Percentiles rank a stretch among this genome's conserved stretches.
Evolutionary conservation across 2,888 invertebrate genomes (phyloP).

Genomic region (Entomobrya multifasciata): DNA sequence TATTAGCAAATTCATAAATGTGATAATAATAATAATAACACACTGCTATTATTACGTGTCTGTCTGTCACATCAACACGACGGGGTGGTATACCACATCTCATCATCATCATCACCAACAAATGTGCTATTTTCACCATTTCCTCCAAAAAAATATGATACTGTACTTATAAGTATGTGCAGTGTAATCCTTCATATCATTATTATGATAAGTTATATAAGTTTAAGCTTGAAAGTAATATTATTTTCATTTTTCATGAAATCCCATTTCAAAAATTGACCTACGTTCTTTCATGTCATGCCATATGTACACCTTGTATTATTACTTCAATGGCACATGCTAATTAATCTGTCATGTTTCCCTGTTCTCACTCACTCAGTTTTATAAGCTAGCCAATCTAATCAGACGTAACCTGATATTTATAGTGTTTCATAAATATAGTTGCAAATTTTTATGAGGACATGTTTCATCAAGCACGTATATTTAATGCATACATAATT

Average conservation of each 20-base stretch:
- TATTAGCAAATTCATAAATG: constrained; percentile 55
- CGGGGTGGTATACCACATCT: constrained; percentile 20
- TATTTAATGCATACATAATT: constrained; percentile 41
- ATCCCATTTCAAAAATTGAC: constrained; percentile 37
- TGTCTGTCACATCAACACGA: constrained; percentile 54
- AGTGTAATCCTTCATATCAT: not conserved
- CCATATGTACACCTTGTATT: too few relatives aligned
- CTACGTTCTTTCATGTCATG: not conserved
- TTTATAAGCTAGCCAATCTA: not conserved
- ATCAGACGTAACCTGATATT: not conserved
- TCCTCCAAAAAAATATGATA: not conserved
- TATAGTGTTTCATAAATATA: too few relatives aligned
- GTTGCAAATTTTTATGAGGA: constrained; percentile 12
- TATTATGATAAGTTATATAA: too few relatives aligned
- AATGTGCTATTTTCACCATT: not conserved
- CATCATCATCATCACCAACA: too few relatives aligned
- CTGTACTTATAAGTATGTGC: not conserved
- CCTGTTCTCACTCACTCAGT: not conserved
- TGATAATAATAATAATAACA: constrained; percentile 43
- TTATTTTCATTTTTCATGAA: not conserved
- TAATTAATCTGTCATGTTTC: constrained; percentile 65
- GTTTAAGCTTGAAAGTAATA: too few relatives aligned
- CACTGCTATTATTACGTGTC: constrained; percentile 46
- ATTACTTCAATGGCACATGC: constrained; percentile 50
- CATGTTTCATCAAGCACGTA: constrained; percentile 27